Evolutionary conservation across 2,113 vertebrate genomes (phyloP), one percentile per base, ranked within the genome.

Genomic region (Cavia aperea): DNA sequence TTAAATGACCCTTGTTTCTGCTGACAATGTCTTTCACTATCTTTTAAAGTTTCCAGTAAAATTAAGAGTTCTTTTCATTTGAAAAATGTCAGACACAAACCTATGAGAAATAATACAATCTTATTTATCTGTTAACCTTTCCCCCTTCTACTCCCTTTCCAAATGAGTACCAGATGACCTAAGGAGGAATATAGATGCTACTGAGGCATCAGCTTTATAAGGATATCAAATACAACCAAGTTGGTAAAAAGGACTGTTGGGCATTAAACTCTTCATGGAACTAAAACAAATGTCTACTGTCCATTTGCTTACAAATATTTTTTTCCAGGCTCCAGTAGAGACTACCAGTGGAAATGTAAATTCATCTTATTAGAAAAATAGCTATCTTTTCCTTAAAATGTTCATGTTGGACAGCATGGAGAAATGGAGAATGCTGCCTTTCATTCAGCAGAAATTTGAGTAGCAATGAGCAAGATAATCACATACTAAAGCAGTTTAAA

Each of bases 1-100:
- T 96, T 93, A 95, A 95, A 89, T 94, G 58, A 78, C 58, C 73
- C 87, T 87, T 95, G 43, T 84, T 92, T 96, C 95, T 95, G 73
- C n/a, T 88, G n/a, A 33, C 2, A 88, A 65, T 6, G n/a, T 63
- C 18, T 88, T 93, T 94, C 43, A 77, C 94, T 92, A 93, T 95
- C 54, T 95, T 92, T 90, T 89, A 39, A 94, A 93, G 81, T 81
- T 88, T 36, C 62, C 14, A 43, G n/a, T 90, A 66, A 93, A 89
- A 93, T 94, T 81, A 78, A 54, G 92, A 90, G 88, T 84, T 84
- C 14, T 95, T 86, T 95, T 93, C 31, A 88, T 78, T 85, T 90
- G 26, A 89, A 79, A 91, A 94, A 49, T 81, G 31, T 49, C 79
- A 92, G 94, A 87, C 4, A 72, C 56, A 88, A 84, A 82, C 36